These are phyloP conservation scores for Lipophrys pholis DNA, from an alignment of 2,113 vertebrate genomes.

Conservation along the genomic window DNA sequence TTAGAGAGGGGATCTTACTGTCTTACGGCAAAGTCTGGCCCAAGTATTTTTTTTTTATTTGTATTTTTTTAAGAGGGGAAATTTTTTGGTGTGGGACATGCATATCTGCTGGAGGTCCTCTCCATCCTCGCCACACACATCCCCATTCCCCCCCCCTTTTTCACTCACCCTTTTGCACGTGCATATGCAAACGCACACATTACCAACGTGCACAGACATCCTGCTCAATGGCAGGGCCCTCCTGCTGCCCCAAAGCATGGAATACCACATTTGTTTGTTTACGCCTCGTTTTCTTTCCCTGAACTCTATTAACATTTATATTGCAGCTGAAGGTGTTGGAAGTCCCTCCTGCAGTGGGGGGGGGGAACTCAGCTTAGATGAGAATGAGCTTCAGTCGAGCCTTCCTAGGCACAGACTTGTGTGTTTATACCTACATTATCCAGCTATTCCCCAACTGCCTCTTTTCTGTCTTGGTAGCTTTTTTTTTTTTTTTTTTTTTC, in stretches of 20 bases:
- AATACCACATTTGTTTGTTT: constrained; percentile 84
- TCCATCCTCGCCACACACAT: constrained; percentile 44
- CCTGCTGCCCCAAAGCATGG: constrained; percentile 78
- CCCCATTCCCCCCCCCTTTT: constrained; percentile 55
- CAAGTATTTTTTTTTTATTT: constrained; percentile 14
- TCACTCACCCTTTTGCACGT: constrained; percentile 37
- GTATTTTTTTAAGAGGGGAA: too few species aligned
- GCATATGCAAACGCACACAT: constrained; percentile 42
- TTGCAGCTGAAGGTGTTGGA: constrained; percentile 83
- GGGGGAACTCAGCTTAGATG: constrained; percentile 72
- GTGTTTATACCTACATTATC: constrained; percentile 79
- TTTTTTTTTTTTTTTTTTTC: background rate
- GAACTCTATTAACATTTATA: constrained; percentile 89
- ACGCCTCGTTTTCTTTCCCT: constrained; percentile 81
- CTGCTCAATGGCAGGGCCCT: constrained; percentile 70
- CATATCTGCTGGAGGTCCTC: constrained; percentile 66
- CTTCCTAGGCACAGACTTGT: constrained; percentile 75
- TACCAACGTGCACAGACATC: constrained; percentile 30
- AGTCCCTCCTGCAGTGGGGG: constrained; percentile 79
- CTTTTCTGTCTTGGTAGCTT: constrained; percentile 61
- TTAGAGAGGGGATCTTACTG: constrained; percentile 58
- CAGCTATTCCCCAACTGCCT: constrained; percentile 75
- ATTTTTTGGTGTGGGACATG: background rate
- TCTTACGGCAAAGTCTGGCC: constrained; percentile 45
- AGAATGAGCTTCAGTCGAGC: constrained; percentile 78